Base-by-base conservation (phyloP, 1,140 invertebrate species). In the Nasonia vitripennis region DNA sequence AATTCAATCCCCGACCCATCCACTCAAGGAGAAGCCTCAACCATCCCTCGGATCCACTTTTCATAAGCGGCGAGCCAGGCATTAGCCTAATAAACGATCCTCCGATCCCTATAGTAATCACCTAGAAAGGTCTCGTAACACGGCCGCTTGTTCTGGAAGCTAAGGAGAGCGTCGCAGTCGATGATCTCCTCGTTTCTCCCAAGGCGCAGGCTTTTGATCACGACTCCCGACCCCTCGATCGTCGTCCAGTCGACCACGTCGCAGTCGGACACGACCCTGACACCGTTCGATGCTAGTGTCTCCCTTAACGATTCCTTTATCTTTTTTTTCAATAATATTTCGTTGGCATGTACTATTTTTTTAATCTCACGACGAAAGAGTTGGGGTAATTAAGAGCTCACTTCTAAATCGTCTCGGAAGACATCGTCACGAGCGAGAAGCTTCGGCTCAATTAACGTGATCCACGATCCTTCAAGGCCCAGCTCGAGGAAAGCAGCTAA, bases 361-460 rank as follows among this genome's bases (percentile, higher is more conserved):
- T 70, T 70, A 70, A 23, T 70, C 34, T 37, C 5, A 37, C 34
- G 5, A 37, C 34, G 34, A 37, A 37, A 37, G 34, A 37, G 34
- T 37, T 70, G 3, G 14, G 41, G 41, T 11, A n/a, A 67, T 67
- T 17, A 27, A 71, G 23, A 51, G 34, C 90, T 86, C 78, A 93
- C 88, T 51, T 90, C 87, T 12, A 55, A 83, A 67, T 92, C 87
- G 71, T 91, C 86, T 70, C 89, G 92, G n/a, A 94, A 77, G 91
- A 89, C 91, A 89, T 78, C 89, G 51, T 94, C 92, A 86, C 92
- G 31, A 88, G 89, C 2, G 27, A 73, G 12, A 90, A 91, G 51
- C 91, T 89, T 45, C 0, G 95, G 94, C 71, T 95, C 94, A 0
- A 96, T 93, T 78, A 95, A 94, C 5, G 91, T 92, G 62, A 96